Base-by-base conservation (phyloP, 2,113 vertebrate genomes). In the Cryptotis parvus region DNA sequence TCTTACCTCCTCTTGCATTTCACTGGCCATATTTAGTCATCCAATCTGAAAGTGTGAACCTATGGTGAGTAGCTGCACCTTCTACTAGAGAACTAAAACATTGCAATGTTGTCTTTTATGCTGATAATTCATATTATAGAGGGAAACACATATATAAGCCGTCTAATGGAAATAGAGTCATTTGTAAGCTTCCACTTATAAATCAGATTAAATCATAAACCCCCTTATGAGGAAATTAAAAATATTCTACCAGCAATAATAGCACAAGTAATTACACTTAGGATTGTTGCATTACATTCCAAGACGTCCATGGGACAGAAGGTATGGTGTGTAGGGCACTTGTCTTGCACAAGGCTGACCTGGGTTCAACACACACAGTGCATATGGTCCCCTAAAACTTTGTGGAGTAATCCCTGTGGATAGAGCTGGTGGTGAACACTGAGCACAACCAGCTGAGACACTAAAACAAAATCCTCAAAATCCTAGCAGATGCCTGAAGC, bases 1-100 rank as follows among this genome's bases (percentile, higher is more conserved):
- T 1, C 1, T 37, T 31, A 15, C 3, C 6, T 78, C 31, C 1
- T 49, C 24, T 35, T n/a, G 5, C 1, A 2, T 33, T 26, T 26
- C 10, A 70, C 29, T 77, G 33, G 52, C 24, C 14, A 3, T 2
- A 61, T 20, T 27, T 22, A 49, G 33, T 52, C 63, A 82, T 33
- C 26, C 0, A 9, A 33, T 9, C 16, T 8, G 39, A 45, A 58
- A 49, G 2, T 39, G 12, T 27, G 12, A n/a, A 73, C 31, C 4
- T 22, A 16, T 12, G 11, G 16, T 20, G 16, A 10, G 45, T 18
- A 83, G 9, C 8, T 10, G 7, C n/a, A 58, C 49, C 29, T 31
- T 29, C 24, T 45, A 9, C 27, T 9, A 69, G n/a, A 37, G 6
- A 37, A 39, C 8, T 29, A 35, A 49, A 45, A 12, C 18, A 16